These are phyloP conservation scores for Aelia acuminata DNA, from an alignment of 2,888 invertebrate species.

Conservation along the genomic window DNA sequence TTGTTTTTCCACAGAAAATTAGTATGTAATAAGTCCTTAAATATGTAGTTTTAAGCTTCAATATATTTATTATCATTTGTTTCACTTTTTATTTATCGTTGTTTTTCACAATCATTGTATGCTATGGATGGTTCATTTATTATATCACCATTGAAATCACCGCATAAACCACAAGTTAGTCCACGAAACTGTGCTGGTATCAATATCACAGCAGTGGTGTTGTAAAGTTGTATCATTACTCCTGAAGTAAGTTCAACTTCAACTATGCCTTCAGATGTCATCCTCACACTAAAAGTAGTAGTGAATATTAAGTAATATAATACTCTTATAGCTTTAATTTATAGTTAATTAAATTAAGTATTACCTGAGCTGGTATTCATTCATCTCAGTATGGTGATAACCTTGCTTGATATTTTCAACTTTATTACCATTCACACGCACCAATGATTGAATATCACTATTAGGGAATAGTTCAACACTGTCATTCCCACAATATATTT, in stretches of 20 bases:
- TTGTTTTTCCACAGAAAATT: neutral
- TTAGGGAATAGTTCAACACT: slow-evolving; percentile 58
- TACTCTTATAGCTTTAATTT: neutral
- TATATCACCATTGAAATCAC: slow-evolving; percentile 67
- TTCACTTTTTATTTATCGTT: neutral
- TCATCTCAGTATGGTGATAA: slow-evolving; percentile 59
- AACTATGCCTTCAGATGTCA: slow-evolving; percentile 65
- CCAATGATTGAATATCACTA: slow-evolving; percentile 52
- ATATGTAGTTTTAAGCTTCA: neutral
- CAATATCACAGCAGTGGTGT: slow-evolving; percentile 67
- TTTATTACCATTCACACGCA: slow-evolving; percentile 61
- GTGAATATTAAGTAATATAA: neutral
- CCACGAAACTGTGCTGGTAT: slow-evolving; percentile 67
- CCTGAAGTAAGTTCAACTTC: slow-evolving; percentile 67
- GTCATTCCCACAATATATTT: slow-evolving; percentile 59
- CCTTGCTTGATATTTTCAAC: slow-evolving; percentile 62
- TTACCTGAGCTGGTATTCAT: slow-evolving; percentile 60
- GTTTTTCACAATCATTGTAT: slow-evolving; percentile 33
- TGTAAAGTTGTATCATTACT: slow-evolving; percentile 67
- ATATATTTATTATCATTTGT: neutral
- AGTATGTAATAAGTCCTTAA: neutral
- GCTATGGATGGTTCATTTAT: slow-evolving; percentile 65
- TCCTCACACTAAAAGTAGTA: slow-evolving; percentile 66
- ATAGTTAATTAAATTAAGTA: neutral
- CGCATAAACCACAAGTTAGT: slow-evolving; percentile 67